Evolutionary conservation across 2,888 invertebrate species (phyloP), one percentile per base, ranked within the genome.

Genomic region (Lasioglossum leucozonium): DNA sequence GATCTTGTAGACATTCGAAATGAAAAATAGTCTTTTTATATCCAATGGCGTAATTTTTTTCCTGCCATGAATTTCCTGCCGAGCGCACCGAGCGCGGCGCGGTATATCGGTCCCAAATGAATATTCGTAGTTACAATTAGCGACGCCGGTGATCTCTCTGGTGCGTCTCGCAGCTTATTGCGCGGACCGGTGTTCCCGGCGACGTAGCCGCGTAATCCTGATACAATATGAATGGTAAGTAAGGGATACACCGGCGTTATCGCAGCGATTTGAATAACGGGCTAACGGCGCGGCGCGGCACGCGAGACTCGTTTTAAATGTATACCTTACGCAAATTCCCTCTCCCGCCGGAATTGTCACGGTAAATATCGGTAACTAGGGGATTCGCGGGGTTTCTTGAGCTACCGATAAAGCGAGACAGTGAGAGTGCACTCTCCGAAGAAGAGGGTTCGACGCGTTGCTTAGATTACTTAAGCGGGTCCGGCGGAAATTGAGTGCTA

Each of bases 111-210:
- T 40, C 47, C 71, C 40, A 73, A 34, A 37, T 83, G 87, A 87
- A 88, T 87, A 88, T 84, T 87, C 87, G 74, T 51, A 81, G 78
- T 82, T 72, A 74, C 78, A 88, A 87, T 88, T 89, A 85, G 67
- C 77, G 65, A 62, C 8, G 26, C 51, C 44, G 47, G 26, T 81
- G 81, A 85, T 80, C 77, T 88, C 74, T 58, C 30, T 37, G 10
- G n/a, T 37, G 42, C 62, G 26, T 42, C 26, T 72, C 72, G 72
- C 67, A 65, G n/a, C 81, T 76, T 79, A 79, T 83, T 79, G 73
- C n/a, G 37, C 22, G 42, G 44, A 37, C 42, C 30, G 58, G n/a
- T 65, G 78, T 85, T 81, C 72, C 26, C 72, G 51, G 51, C 67
- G 34, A 72, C 69, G 67, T 30, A 18, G 13, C 30, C 26, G 30